Evolutionary conservation across 2,888 invertebrate species (phyloP), one percentile per base, ranked within the genome.

Genomic region (Sycophila texana): DNA sequence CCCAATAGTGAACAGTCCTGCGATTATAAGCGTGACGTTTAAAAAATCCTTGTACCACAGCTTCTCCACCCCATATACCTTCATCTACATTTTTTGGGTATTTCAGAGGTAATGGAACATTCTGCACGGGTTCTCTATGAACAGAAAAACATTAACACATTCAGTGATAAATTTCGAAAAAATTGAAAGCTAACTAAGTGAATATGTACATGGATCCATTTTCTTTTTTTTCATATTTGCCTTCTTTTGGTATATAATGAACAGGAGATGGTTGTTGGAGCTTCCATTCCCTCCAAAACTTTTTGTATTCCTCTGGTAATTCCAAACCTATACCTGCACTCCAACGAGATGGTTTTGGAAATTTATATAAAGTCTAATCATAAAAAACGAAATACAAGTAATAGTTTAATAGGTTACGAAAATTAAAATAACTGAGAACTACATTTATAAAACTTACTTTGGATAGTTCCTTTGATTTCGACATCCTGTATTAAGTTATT

Each of bases 51-150:
- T 97, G 95, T 26, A 99, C 92, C 0, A 99, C 93, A 51, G 95
- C 97, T 92, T 99, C 99, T 12, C 99, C 99, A 82, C 98, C 99
- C 99, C 99, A 99, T 83, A 99, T 92, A 51, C 98, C 98, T 63
- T 94, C 87, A 88, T 98, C 92, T 76, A 95, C 92, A 91, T 99
- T 97, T 57, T 93, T 91, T 0, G 98, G 96, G 88, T 94, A 95
- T 82, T 93, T 93, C 1, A 98, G 87, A 0, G 95, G 96, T 49
- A 99, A 90, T 49, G 95, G 94, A 60, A 94, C 86, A 91, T 97
- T 95, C 88, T 97, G 96, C 68, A 97, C 91, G 0, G 94, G 95
- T 78, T 91, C 88, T 14, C 94, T 94, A 83, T n/a, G n/a, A 30
- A 88, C 85, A 66, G 66, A 67, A 30, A 70, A 72, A 65, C 53